Evolutionary conservation across 2,888 invertebrate species (phyloP), one percentile per base, ranked within the genome.

Genomic region (Epiblema foenella): DNA sequence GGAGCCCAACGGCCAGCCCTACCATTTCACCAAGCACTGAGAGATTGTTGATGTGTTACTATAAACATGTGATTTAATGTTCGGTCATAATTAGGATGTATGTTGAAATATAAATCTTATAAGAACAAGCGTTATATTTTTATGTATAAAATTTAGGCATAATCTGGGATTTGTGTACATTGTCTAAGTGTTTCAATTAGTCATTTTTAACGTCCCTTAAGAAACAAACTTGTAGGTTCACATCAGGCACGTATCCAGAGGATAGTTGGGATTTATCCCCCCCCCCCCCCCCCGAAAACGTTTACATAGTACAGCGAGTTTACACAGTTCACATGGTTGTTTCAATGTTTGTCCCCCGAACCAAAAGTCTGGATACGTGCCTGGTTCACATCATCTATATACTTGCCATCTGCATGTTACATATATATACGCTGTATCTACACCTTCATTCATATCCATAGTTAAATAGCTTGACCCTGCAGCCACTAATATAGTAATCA

Each of bases 121-220:
- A 87, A 81, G 83, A 84, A 84, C 82, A 85, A 84, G 80, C 87
- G 89, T 90, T 90, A 88, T 82, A 80, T 85, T 86, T 85, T 86
- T 84, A 84, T 88, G 85, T 89, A 86, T 85, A 87, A 88, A 84
- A 81, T 78, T 84, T 84, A 85, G 85, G 76, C 84, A 77, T 81
- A 78, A 76, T 82, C 74, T 83, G 79, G 83, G 84, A 54, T 70
- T 82, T 79, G 79, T 75, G 77, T 76, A 78, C 79, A 80, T 73
- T 79, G 80, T 79, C 79, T 59, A 63, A 51, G 60, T 51, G 59
- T 66, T 63, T 56, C 66, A 67, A 42, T 58, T 63, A 3, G 49
- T 49, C 51, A n/a, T 39, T 39, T 29, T 12, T 29, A 29, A 17
- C 37, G 49, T 58, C 51, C 29, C 42, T 11, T 65, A 29, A 42